Evolutionary conservation across 2,797 vertebrate genomes (phyloP).

Genomic region (Ispidina picta): DNA sequence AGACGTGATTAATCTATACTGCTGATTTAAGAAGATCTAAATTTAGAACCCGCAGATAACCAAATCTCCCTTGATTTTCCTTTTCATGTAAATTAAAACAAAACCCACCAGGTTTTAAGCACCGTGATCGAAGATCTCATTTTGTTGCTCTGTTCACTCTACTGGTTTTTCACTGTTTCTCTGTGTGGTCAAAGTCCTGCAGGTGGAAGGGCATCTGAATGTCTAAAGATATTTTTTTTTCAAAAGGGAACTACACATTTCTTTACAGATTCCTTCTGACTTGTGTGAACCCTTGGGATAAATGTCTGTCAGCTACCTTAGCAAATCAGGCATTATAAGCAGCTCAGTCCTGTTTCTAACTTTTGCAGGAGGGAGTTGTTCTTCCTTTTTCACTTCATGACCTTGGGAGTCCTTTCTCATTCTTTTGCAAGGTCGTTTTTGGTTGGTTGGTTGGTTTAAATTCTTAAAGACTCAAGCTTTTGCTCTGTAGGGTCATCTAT

Average conservation of each 20-base stretch:
- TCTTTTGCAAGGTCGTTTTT: neutral
- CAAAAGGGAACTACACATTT: neutral
- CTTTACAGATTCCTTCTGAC: neutral
- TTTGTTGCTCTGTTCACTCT: neutral
- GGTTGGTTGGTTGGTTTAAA: too few relatives aligned
- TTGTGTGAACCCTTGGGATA: neutral
- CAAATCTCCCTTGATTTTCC: neutral
- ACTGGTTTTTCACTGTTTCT: neutral
- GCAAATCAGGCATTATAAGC: neutral
- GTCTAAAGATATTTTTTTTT: neutral
- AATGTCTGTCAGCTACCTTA: neutral
- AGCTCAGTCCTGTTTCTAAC: neutral
- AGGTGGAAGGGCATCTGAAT: neutral
- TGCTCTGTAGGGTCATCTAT: neutral
- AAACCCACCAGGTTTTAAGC: neutral
- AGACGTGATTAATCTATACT: conserved; percentile 13
- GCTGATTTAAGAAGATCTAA: conserved; percentile 38
- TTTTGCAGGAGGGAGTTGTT: neutral
- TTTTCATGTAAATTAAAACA: conserved; percentile 3
- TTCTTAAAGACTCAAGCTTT: neutral
- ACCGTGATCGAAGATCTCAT: neutral
- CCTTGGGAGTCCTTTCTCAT: neutral
- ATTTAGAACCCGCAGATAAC: conserved; percentile 16
- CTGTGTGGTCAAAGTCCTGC: neutral
- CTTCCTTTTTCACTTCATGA: neutral